Base-by-base conservation (phyloP, 2,888 invertebrate species). In the Caenorhabditis sp. region DNA sequence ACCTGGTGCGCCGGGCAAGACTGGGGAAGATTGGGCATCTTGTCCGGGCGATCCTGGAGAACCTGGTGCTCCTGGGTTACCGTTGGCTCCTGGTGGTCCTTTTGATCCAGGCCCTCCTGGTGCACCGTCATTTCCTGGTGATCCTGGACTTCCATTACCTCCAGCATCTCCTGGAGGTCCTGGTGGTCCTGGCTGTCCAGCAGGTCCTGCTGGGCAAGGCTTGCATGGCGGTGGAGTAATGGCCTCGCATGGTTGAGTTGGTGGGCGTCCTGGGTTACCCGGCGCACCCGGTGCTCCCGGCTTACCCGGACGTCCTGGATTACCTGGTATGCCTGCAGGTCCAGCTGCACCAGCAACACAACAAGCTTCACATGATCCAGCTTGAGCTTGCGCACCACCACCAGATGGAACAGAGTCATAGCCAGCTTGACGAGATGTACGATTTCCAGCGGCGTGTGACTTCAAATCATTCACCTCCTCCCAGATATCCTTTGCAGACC, bases 211-310 rank as follows among this genome's bases (percentile, higher is more conserved):
- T n/a, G 81, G 79, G 66, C 82, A 83, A 1, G 77, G 81, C 53
- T 78, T 82, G 73, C 77, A 75, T 14, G 80, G 81, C 50, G 82
- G 81, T 57, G 70, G 77, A 59, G 77, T 83, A 63, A 80, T 75
- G 3, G 82, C 81, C 52, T 81, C 81, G 67, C 83, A 83, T 20
- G 83, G 75, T 54, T 73, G 65, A 12, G 63, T 62, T 21, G 77
- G 76, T 17, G 80, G 79, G 10, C 66, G 67, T 53, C 84, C 84
- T 17, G 83, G 83, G 26, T 77, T 76, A 50, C 83, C 83, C 8
- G 77, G 75, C 2, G 72, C 63, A 36, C 83, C 80, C 7, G 80
- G 80, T 2, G 80, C 69, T 58, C 80, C 82, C 20, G 79, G 80
- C 49, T 73, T 73, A 54, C 82, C 82, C 21, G 80, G 80, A n/a